These are phyloP conservation scores for Orgyia antiqua DNA, from an alignment of 2,888 invertebrate species.

Conservation along the genomic window DNA sequence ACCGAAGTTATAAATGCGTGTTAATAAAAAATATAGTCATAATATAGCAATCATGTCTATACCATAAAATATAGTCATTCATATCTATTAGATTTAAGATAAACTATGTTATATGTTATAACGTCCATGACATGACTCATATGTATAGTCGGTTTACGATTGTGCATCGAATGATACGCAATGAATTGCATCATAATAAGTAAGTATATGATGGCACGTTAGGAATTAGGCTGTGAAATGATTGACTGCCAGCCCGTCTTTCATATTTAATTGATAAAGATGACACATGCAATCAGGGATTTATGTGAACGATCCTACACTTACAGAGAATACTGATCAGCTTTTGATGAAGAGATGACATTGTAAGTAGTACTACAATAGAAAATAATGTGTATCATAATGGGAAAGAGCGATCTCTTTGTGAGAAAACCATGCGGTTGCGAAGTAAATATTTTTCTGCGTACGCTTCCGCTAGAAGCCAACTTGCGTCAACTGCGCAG, in stretches of 20 bases:
- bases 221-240: constrained; percentile 65
- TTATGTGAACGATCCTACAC: constrained; percentile 44
- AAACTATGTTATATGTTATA: no score
- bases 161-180: constrained; percentile 41
- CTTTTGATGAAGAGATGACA: constrained; percentile 42
- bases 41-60: no score
- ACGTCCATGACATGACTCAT: no score
- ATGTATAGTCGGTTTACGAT: no score
- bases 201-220: constrained; percentile 39
- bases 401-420: constrained; percentile 38
- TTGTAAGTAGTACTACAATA: constrained; percentile 32
- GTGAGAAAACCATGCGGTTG: constrained; percentile 38
- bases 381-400: constrained; percentile 36
- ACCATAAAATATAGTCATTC: no score
- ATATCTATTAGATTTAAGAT: no score
- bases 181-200: constrained; percentile 52
- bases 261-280: constrained; percentile 45
- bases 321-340: constrained; percentile 32
- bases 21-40: no score
- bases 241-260: constrained; percentile 46
- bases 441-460: constrained; percentile 67
- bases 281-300: constrained; percentile 35
- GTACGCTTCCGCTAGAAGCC: constrained; percentile 51
- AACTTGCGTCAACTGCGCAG: constrained; percentile 68
- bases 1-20: no score